Base-by-base conservation (phyloP, 2,113 vertebrate species). In the Zapornia atra region DNA sequence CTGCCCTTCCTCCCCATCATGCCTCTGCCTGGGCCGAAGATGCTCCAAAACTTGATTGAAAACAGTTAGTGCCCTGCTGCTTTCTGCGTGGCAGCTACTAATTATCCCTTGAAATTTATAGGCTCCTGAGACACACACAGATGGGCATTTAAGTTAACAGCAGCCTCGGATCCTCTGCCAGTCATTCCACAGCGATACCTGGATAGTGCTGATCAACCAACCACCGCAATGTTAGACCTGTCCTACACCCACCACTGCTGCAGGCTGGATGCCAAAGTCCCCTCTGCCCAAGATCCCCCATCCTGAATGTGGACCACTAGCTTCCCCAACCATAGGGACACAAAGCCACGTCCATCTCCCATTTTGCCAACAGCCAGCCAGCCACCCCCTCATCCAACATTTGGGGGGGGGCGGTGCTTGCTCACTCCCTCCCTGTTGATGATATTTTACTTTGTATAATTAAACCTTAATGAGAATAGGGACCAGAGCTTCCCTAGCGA, bases 91-190 rank as follows among this genome's bases (percentile, higher is more conserved):
- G 95, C 95, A 97, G 92, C 93, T 82, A 79, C 95, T 97, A 93
- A 97, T 98, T 96, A 98, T 96, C 90, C 96, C 94, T 46, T 28
- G 83, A 81, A 96, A 98, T 98, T 96, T 86, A 97, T 54, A 76
- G 95, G 94, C 96, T 96, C 96, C 92, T 2, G 15, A 82, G 96
- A 96, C 16, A 50, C 59, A 86, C 31, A 17, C 97, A 97, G 98
- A 97, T 97, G 98, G 95, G 82, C 88, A 69, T 93, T 97, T 77
- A 75, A 96, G 92, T 83, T 72, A 94, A 64, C 84, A 60, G 92
- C 97, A 96, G 85, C 93, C 93, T 82, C 5, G 3, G 88, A 97
- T 97, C 88, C 3, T 92, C 92, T 94, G 92, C 92, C 84, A 60
- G 77, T 96, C 95, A 72, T 82, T 65, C 89, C 86, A 85, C 31